A percentile compares a stretch with the other conserved stretches of the same genome.
These are phyloP conservation scores for Epinephelus cyanopodus DNA, from an alignment of 2,113 vertebrate species.

Conservation along the genomic window DNA sequence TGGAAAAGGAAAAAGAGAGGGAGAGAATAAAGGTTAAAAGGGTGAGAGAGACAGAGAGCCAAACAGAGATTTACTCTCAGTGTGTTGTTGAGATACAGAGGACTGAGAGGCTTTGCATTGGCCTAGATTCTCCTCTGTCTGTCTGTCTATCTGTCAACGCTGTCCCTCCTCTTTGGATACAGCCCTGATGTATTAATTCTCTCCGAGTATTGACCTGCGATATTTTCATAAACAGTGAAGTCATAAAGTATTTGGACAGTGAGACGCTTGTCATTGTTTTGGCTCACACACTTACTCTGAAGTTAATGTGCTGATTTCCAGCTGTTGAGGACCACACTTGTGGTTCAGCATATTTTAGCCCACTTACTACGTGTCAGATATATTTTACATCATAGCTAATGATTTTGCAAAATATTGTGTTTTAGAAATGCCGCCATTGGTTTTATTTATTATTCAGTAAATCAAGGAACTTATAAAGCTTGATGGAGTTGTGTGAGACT, in stretches of 20 bases:
- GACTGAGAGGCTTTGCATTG: slow-evolving; percentile 66
- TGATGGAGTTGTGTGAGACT: not conserved
- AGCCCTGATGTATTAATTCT: not conserved
- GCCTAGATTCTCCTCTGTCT: slow-evolving; percentile 57
- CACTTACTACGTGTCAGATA: not conserved
- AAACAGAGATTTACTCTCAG: slow-evolving; percentile 44
- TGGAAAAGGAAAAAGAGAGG: slow-evolving; percentile 1
- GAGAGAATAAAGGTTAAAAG: slow-evolving; percentile 3
- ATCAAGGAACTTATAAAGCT: no score
- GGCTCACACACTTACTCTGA: not conserved
- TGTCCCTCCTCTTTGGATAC: not conserved
- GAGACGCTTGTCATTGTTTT: not conserved
- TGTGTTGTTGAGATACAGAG: slow-evolving; percentile 37
- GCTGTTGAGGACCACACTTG: not conserved
- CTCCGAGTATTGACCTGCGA: not conserved
- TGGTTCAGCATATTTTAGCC: not conserved
- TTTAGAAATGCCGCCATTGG: not conserved
- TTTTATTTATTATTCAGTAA: not conserved
- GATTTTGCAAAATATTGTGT: not conserved
- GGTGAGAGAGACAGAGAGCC: not conserved
- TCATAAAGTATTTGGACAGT: not conserved
- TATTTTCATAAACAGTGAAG: not conserved
- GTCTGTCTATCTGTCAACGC: not conserved
- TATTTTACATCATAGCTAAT: not conserved
- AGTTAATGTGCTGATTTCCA: not conserved